Conservation (phyloP, 2,888 invertebrate species). For the Drosophila barbarae region DNA sequence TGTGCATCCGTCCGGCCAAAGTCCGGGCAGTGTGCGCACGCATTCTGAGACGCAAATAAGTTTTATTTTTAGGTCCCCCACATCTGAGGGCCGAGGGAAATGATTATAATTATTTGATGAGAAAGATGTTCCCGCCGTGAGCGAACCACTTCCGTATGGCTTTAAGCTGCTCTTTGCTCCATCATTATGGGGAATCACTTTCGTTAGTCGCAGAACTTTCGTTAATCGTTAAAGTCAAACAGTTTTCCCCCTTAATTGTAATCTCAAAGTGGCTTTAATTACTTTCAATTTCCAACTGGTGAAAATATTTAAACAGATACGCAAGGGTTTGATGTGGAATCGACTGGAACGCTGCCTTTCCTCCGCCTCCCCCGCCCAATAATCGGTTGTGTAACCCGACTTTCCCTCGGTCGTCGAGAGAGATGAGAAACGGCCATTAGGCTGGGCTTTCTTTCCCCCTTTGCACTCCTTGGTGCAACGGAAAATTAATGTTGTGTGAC, state of each 20-base stretch:
- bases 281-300: slow-evolving; percentile 12
- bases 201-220: slow-evolving; percentile 16
- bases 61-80: slow-evolving; percentile 2
- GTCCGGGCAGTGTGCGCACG: slow-evolving; percentile 17
- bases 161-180: background rate
- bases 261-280: slow-evolving; percentile 1
- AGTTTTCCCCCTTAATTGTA: background rate
- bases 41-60: slow-evolving; percentile 21
- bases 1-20: slow-evolving; percentile 30
- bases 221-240: background rate
- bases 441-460: slow-evolving; percentile 24
- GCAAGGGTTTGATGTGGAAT: slow-evolving; percentile 37
- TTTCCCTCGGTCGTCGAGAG: slow-evolving; percentile 20
- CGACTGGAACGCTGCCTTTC: slow-evolving; percentile 20
- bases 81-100: background rate
- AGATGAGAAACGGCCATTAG: slow-evolving; percentile 30
- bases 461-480: slow-evolving; percentile 25
- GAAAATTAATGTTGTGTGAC: slow-evolving; percentile 47
- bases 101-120: slow-evolving; percentile 1
- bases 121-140: background rate
- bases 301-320: slow-evolving; percentile 40
- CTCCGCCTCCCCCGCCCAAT: slow-evolving; percentile 8
- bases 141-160: background rate
- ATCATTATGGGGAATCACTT: slow-evolving; percentile 3
- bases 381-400: slow-evolving; percentile 28